Evolutionary conservation across 2,113 vertebrate genomes (phyloP).

Genomic region (Progne subis): DNA sequence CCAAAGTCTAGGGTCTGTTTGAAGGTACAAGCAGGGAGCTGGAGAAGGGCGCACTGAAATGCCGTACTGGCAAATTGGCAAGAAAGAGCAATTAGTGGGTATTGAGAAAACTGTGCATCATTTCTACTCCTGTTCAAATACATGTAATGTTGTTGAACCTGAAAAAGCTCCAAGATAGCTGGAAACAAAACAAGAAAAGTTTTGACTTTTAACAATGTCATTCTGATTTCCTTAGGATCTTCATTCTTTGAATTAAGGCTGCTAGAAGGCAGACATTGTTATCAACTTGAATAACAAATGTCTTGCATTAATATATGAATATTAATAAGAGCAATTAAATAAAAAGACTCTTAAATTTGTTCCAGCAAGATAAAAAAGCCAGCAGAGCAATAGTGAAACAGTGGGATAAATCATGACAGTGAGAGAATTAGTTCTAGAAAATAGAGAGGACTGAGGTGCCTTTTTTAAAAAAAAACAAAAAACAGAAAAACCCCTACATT

Average conservation of each 20-base stretch:
- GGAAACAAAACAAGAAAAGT: not conserved
- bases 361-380: conserved; percentile 16
- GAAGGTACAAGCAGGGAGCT: not conserved
- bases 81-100: not conserved
- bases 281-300: conserved; percentile 26
- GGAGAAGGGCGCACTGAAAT: not conserved
- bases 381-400: not conserved
- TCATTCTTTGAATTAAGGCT: not conserved
- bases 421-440: not conserved
- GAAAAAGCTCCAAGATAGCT: not conserved
- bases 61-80: not conserved
- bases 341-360: conserved; percentile 13
- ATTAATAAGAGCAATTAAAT: conserved; percentile 44
- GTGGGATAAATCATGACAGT: not conserved
- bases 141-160: not conserved
- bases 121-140: not conserved
- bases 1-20: not conserved
- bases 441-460: not conserved
- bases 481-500: no score
- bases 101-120: not conserved
- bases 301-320: conserved; percentile 27
- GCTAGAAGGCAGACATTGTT: conserved; percentile 12
- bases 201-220: conserved; percentile 2
- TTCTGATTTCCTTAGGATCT: conserved; percentile 11
- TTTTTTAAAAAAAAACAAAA: no score